Conservation (phyloP, 2,113 vertebrate species). For the Reinhardtius hippoglossoides region DNA sequence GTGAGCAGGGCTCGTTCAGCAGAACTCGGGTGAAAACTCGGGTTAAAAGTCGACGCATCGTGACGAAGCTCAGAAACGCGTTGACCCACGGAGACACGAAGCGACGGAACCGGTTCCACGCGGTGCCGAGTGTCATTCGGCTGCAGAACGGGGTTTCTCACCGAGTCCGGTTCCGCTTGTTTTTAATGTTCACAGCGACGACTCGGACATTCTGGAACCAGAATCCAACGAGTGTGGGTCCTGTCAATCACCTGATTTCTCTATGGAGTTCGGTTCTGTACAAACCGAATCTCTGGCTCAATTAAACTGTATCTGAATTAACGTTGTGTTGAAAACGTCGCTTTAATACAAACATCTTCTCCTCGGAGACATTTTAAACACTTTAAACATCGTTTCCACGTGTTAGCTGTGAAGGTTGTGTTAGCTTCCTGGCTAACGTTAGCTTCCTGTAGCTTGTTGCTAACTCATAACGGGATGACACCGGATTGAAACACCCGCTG, state of each 20-base stretch:
- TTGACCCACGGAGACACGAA: conserved; percentile 19
- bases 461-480: not conserved
- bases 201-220: not conserved
- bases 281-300: not conserved
- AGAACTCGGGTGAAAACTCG: conserved; percentile 57
- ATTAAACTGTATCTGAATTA: not conserved
- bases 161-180: not conserved
- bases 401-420: not conserved
- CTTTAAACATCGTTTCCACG: not conserved
- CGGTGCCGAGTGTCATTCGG: conserved; percentile 16
- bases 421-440: not conserved
- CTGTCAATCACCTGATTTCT: not conserved
- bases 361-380: not conserved
- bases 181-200: not conserved
- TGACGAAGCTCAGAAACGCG: conserved; percentile 41
- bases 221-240: accelerated
- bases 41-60: conserved; percentile 68
- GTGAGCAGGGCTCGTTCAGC: conserved; percentile 34
- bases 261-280: not conserved
- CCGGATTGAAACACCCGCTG: not conserved
- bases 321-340: not conserved
- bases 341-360: not conserved
- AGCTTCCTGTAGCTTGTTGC: conserved; percentile 13
- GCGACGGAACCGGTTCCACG: not conserved
- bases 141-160: not conserved